Evolutionary conservation across 2,797 vertebrate species (phyloP), one percentile per base, ranked within the genome.

Genomic region (Euphonia xanthogaster): DNA sequence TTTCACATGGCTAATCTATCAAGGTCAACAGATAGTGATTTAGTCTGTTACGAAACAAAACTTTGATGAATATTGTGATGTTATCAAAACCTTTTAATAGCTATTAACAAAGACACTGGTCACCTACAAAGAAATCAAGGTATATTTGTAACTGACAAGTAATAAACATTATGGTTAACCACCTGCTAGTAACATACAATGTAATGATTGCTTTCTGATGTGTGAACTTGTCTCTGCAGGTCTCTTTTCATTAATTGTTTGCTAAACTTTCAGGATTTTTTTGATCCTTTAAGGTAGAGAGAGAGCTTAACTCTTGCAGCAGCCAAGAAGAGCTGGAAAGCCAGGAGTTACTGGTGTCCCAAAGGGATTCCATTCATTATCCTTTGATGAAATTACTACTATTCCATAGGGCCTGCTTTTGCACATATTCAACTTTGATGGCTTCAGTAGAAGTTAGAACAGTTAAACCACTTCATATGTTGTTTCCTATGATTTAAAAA

Each of bases 161-260:
- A 70, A 72, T 75, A 88, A 96, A 86, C 50, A 65, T 62, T 72
- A 17, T 50, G 14, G 27, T 79, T 87, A 87, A 76, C 81, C 77
- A 91, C 94, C 86, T 92, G 87, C 86, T 94, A 77, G 48, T 67
- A 82, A 67, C 9, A 77, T 80, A 45, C 68, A 67, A 65, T 31
- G n/a, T 48, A 78, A 55, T 28, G 33, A 42, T 79, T 94, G 80
- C 71, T 92, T 85, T 95, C 74, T 85, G 70, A 68, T 81, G 42
- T 58, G 85, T 87, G 70, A 96, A 50, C 61, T 83, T 77, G 37
- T n/a, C 80, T 65, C 84, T 93, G 42, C 60, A 76, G 60, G 78
- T 96, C 40, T 87, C 67, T 91, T 74, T 92, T 90, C 45, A 44
- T 72, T 75, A 39, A 54, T 50, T 83, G 73, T 80, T 96, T 86